These are phyloP conservation scores for Pyrgus malvae DNA, from an alignment of 2,888 invertebrate genomes.

Conservation along the genomic window DNA sequence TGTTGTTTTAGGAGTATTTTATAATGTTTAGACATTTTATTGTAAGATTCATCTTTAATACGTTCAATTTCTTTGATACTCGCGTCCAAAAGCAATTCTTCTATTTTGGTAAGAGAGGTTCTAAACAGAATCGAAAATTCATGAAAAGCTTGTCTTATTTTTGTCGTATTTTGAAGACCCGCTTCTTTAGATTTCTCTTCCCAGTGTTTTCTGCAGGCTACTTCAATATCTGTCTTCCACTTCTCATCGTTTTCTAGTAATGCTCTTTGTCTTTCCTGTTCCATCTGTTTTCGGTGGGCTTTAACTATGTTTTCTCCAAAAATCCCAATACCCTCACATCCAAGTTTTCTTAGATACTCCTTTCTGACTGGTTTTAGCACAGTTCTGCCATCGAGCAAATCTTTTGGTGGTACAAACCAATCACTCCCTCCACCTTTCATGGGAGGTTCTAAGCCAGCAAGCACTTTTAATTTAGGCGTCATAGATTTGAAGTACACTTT, in stretches of 20 bases:
- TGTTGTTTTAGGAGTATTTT: constrained; percentile 51
- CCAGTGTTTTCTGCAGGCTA: constrained; percentile 42
- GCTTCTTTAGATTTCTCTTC: constrained; percentile 43
- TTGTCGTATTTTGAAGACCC: constrained; percentile 47
- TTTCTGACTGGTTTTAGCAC: constrained; percentile 59
- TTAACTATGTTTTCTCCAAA: constrained; percentile 48
- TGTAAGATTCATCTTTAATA: constrained; percentile 43
- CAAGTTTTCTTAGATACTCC: constrained; percentile 50
- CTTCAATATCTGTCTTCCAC: constrained; percentile 52
- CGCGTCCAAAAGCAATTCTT: constrained; percentile 53
- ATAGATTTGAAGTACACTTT: constrained; percentile 67
- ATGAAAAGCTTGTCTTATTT: constrained; percentile 49
- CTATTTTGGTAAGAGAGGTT: constrained; percentile 54
- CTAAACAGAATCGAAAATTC: constrained; percentile 55
- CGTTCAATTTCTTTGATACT: constrained; percentile 52
- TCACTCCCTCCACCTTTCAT: constrained; percentile 65
- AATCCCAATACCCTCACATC: constrained; percentile 51
- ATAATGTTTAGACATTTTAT: constrained; percentile 53
- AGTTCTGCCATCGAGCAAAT: constrained; percentile 52
- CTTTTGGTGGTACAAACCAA: constrained; percentile 63
- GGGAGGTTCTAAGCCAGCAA: constrained; percentile 66
- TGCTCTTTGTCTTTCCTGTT: constrained; percentile 44
- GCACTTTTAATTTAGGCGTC: constrained; percentile 54
- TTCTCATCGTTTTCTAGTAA: constrained; percentile 49
- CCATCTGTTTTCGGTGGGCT: constrained; percentile 45